Evolutionary conservation across 2,797 vertebrate genomes (phyloP), one percentile per base, ranked within the genome.

Genomic region (Scomberomorus guttatus): DNA sequence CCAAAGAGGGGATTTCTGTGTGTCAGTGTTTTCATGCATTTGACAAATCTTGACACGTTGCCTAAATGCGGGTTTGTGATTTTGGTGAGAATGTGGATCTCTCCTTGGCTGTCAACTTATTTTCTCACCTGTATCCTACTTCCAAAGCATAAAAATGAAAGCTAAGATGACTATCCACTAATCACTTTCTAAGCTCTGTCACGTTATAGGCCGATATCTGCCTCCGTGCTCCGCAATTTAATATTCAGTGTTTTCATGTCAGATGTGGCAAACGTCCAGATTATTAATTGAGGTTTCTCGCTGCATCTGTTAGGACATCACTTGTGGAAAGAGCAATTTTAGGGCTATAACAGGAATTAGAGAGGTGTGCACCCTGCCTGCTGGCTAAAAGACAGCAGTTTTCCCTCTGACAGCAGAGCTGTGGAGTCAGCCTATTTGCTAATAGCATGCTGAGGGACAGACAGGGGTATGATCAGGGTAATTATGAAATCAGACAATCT

Each of bases 401-500:
- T 69, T 70, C 69, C 59, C 61, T 79, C 46, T 77, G 73, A 85
- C 87, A 70, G 74, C 77, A 62, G 64, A 37, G 82, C 86, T 67
- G 84, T 68, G 15, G 78, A 77, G 69, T 73, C 52, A n/a, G 78
- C 76, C 84, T 77, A 58, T 88, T 83, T 75, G 81, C 87, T 93
- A 93, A 90, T 87, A 72, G 87, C 85, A 91, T 51, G 81, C 80
- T 88, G 82, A 90, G 82, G 79, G 91, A 90, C 85, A 83, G 90
- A 90, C 87, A 42, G 87, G 87, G 85, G 62, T 82, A 79, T 86
- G 91, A 94, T 92, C 84, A 89, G 89, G 87, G 82, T 93, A 88
- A 93, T 95, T 92, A 90, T 86, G 86, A 89, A 91, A 93, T 94
- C 88, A 93, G 89, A 91, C 87, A 90, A 86, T 85, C 88, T 86